Percentiles rank a stretch among this genome's conserved stretches.
phyloP scores from a whole-genome alignment of 2,113 vertebrate species.

The Eolophus roseicapilla region DNA sequence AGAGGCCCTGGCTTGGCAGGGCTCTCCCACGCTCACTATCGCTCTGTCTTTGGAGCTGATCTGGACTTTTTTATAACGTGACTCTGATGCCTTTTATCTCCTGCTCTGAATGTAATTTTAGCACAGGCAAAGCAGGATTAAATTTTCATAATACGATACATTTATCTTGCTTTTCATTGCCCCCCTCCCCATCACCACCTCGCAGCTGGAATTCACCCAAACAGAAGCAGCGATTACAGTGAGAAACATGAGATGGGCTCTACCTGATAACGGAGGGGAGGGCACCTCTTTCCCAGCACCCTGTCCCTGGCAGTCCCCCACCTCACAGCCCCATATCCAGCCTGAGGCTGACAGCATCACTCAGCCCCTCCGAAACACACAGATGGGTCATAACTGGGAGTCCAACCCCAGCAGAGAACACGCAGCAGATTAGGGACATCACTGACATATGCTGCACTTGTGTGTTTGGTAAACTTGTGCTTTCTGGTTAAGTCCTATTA shows the following conservation, averaged over 20 bases:
- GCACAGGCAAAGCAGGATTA: slow-evolving; percentile 74
- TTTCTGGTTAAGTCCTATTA: background rate
- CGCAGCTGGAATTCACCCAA: slow-evolving; percentile 26
- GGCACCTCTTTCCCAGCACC: background rate
- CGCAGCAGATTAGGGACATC: background rate
- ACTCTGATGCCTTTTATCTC: slow-evolving; percentile 65
- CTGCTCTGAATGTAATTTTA: slow-evolving; percentile 61
- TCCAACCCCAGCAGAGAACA: slow-evolving; percentile 8
- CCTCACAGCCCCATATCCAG: background rate
- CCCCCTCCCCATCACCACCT: background rate
- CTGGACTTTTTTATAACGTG: background rate
- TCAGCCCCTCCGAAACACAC: background rate
- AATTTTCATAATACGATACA: slow-evolving; percentile 63
- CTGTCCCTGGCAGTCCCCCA: background rate
- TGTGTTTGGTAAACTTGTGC: background rate
- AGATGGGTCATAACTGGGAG: background rate
- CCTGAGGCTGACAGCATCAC: background rate
- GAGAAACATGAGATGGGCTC: slow-evolving; percentile 7
- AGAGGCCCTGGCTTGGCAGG: background rate
- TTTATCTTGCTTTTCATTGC: slow-evolving; percentile 64
- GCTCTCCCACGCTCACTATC: background rate
- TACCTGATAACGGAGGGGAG: background rate
- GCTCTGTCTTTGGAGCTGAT: slow-evolving; percentile 28
- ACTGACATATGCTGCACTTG: background rate
- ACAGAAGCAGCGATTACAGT: slow-evolving; percentile 9